phyloP scores from a whole-genome alignment of 2,888 invertebrate genomes.

The Sarcophaga rosellei region DNA sequence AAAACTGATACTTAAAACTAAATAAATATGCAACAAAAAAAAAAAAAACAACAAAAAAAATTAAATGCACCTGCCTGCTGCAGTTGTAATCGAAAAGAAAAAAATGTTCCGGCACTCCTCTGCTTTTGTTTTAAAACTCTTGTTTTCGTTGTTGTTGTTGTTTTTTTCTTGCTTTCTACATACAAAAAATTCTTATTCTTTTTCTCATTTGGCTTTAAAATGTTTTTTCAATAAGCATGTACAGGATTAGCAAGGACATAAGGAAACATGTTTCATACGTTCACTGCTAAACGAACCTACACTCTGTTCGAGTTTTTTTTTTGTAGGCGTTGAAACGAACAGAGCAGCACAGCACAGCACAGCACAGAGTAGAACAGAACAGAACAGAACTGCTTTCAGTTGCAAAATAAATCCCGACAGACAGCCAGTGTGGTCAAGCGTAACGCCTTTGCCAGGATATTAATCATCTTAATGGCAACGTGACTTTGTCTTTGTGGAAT shows the following conservation, averaged over 20 bases:
- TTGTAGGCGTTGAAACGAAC: background rate
- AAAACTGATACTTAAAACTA: background rate
- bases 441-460: slow-evolving; percentile 63
- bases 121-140: background rate
- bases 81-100: background rate
- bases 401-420: background rate
- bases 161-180: no score
- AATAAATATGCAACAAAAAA: background rate
- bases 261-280: background rate
- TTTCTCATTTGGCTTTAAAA: slow-evolving; percentile 20
- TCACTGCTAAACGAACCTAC: background rate
- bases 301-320: slow-evolving; percentile 12
- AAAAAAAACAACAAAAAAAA: slow-evolving; percentile 8
- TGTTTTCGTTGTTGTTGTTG: background rate
- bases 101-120: background rate
- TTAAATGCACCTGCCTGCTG: slow-evolving; percentile 61
- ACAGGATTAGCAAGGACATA: slow-evolving; percentile 62
- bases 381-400: background rate
- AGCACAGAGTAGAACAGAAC: no score
- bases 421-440: slow-evolving; percentile 36
- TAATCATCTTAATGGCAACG: background rate
- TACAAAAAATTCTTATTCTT: no score
- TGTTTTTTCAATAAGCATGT: slow-evolving; percentile 18
- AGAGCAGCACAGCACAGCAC: no score
- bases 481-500: background rate